Evolutionary conservation across 2,888 invertebrate genomes (phyloP).

Genomic region (Melanostoma scalare): DNA sequence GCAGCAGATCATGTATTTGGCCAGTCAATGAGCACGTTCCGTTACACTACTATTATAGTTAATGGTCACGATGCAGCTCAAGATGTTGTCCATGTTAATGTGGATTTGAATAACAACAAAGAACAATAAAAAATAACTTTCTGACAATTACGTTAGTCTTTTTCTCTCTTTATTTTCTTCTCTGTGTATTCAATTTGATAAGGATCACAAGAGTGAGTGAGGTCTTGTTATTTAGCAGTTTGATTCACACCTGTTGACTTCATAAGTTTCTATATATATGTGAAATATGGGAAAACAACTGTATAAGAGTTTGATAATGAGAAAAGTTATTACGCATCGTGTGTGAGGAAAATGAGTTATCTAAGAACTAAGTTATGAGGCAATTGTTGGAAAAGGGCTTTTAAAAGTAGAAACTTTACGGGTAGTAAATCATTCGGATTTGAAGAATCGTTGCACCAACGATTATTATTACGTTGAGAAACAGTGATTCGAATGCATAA

Average conservation of each 20-base stretch:
- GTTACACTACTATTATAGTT: constrained; percentile 47
- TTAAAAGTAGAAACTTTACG: too few species aligned
- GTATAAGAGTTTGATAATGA: too few species aligned
- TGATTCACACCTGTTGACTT: constrained; percentile 61
- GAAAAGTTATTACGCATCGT: too few species aligned
- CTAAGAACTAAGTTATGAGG: too few species aligned
- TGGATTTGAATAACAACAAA: not conserved
- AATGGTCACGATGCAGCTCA: constrained; percentile 57
- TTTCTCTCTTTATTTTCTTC: not conserved
- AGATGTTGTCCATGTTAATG: constrained; percentile 53
- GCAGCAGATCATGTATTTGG: constrained; percentile 46
- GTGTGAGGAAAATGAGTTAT: too few species aligned
- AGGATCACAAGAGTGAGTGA: constrained; percentile 40
- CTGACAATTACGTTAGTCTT: constrained; percentile 53
- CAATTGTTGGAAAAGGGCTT: too few species aligned
- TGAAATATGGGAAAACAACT: not conserved
- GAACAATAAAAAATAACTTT: constrained; percentile 33
- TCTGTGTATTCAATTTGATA: constrained; percentile 54
- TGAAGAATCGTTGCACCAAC: too few species aligned
- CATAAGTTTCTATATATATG: not conserved
- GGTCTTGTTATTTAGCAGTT: constrained; percentile 44
- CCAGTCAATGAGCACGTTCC: constrained; percentile 58
- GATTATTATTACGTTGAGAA: too few species aligned
- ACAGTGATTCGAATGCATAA: too few species aligned
- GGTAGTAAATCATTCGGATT: too few species aligned